Percentiles rank a stretch among this genome's conserved stretches.
Evolutionary conservation across 2,888 invertebrate genomes (phyloP).

Genomic region (Folsomia manolachei): DNA sequence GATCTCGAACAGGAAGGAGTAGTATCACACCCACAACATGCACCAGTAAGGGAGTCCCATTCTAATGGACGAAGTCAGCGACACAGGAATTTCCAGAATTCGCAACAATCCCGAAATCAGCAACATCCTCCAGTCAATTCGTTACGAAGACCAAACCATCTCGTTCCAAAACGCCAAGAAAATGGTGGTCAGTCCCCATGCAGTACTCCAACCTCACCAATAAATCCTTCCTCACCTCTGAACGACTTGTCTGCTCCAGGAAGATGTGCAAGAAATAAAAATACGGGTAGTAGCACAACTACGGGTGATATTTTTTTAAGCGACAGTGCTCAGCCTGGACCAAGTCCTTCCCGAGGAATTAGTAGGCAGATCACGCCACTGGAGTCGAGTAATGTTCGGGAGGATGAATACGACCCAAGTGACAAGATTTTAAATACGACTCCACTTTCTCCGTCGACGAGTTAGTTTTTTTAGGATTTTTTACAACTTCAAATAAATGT

Average conservation of each 20-base stretch:
- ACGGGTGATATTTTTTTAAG: too few relatives aligned
- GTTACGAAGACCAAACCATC: background rate
- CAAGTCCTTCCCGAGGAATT: background rate
- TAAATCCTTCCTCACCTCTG: background rate
- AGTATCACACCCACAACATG: too few relatives aligned
- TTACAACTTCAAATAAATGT: background rate
- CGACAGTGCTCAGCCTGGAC: too few relatives aligned
- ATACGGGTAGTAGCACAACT: too few relatives aligned
- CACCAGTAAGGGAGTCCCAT: too few relatives aligned
- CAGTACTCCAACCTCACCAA: background rate
- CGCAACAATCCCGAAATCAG: background rate
- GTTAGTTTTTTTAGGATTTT: background rate
- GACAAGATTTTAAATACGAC: background rate
- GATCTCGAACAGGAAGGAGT: too few relatives aligned
- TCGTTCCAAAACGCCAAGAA: background rate
- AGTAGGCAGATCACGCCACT: background rate
- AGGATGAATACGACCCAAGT: background rate
- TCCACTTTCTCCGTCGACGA: background rate
- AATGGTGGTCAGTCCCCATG: too few relatives aligned
- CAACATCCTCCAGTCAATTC: background rate
- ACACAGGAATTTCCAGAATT: background rate
- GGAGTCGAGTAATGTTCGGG: background rate
- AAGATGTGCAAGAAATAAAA: too few relatives aligned
- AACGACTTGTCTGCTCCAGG: background rate
- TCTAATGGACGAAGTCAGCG: background rate